Evolutionary conservation across 2,797 vertebrate species (phyloP), one percentile per base, ranked within the genome.

Genomic region (Neosalanx taihuensis): DNA sequence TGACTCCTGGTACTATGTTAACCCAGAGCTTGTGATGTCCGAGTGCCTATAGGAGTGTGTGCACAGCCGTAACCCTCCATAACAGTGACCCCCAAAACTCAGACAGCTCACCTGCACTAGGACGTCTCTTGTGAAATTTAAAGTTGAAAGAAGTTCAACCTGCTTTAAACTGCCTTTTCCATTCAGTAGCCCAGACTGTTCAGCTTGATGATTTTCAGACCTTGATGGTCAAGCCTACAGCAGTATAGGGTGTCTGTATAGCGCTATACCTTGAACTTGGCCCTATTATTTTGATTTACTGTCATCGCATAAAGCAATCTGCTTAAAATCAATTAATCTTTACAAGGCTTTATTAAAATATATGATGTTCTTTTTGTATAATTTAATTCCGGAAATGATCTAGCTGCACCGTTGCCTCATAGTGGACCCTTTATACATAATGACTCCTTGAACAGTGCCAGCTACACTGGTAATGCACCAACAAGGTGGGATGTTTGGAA

Each of bases 371-470:
- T 49, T 56, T 56, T 59, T 62, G 69, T 77, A 67, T 74, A 78
- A 81, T 76, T 78, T 76, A 46, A 76, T 68, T 64, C 72, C 29
- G 64, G 72, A 68, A 64, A 60, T 60, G 33, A 59, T 70, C 72
- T 79, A 63, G 78, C 26, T 65, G 67, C 60, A 5, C 51, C 67
- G 41, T 57, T 64, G 69, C 69, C 72, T 76, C 73, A 69, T 62
- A 74, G 73, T 71, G 65, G 59, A 68, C 61, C 49, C 77, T 82
- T 79, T 83, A 81, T 78, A 82, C 63, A 37, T 80, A 78, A 82
- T 83, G 81, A 82, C 69, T 59, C 68, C 61, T 69, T 70, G 71
- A 76, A 67, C 64, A 69, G 23, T 60, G 73, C 71, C 59, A 79
- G 75, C 74, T 60, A 73, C 73, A 67, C 51, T 73, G 71, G 59